Conservation (phyloP, 1,140 invertebrate genomes). For the Leptinotarsa texana region DNA sequence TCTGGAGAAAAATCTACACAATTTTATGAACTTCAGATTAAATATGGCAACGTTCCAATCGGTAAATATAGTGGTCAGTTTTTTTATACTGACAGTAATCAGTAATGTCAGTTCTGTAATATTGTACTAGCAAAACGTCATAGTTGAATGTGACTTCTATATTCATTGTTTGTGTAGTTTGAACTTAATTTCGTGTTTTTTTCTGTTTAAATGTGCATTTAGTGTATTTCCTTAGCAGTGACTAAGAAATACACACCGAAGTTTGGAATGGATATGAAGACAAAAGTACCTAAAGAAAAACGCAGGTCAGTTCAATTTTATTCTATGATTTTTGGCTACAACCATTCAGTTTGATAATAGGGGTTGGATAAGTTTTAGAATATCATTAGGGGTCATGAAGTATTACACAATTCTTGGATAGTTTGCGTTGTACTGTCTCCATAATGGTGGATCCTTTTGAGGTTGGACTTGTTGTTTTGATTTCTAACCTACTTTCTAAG, state of each 20-base stretch:
- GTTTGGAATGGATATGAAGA: constrained; percentile 41
- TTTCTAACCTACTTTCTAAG: constrained; percentile 4
- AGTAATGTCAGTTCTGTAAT: background rate
- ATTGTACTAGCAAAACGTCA: background rate
- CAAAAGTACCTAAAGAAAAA: constrained; percentile 43
- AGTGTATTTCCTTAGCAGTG: constrained; percentile 49
- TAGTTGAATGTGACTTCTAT: background rate
- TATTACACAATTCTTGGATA: no score
- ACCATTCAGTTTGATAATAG: background rate
- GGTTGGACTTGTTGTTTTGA: background rate
- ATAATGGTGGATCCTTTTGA: background rate
- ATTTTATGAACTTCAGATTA: background rate
- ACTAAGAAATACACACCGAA: constrained; percentile 43
- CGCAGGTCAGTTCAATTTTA: constrained; percentile 42
- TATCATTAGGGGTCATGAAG: no score
- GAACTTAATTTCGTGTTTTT: background rate
- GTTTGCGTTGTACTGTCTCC: no score
- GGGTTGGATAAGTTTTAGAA: background rate
- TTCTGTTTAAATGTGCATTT: background rate
- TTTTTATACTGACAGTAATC: background rate
- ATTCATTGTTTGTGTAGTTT: background rate
- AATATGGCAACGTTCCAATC: background rate
- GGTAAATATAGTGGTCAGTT: background rate
- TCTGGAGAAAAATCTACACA: no score
- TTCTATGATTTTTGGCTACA: background rate